Percentiles rank a stretch among this genome's conserved stretches.
Conservation (phyloP, 2,113 vertebrate genomes). For the Nansenia antarctica region DNA sequence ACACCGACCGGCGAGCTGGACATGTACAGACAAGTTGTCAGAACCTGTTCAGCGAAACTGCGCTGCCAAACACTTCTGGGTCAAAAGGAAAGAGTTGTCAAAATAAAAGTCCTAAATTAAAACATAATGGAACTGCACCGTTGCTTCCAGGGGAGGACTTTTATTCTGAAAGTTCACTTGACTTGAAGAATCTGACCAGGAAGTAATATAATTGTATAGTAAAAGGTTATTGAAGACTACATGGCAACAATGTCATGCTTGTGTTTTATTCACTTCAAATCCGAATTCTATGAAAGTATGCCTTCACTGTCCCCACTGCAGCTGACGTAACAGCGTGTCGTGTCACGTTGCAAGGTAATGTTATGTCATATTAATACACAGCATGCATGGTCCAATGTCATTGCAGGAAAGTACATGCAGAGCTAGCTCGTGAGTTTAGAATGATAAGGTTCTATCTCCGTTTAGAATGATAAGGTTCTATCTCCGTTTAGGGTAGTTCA, state of each 20-base stretch:
- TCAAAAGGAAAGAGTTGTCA: neutral
- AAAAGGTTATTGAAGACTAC: neutral
- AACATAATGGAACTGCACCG: neutral
- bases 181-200: neutral
- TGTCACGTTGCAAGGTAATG: neutral
- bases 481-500: too few relatives aligned
- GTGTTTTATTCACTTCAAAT: neutral
- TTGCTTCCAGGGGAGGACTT: slow-evolving; percentile 4
- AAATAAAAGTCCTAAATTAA: slow-evolving; percentile 48
- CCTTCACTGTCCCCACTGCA: neutral
- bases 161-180: slow-evolving; percentile 45
- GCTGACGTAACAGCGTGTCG: neutral
- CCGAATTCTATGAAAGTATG: neutral
- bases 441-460: too few relatives aligned
- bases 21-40: slow-evolving; percentile 45
- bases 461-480: too few relatives aligned
- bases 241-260: neutral
- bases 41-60: neutral
- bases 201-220: neutral
- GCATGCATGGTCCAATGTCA: neutral
- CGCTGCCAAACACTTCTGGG: slow-evolving; percentile 28
- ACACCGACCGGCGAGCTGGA: neutral
- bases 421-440: neutral
- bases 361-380: neutral
- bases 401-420: neutral